Percentiles rank a stretch among this genome's conserved stretches.
phyloP scores from a whole-genome alignment of 2,113 vertebrate species.

The Oxyura jamaicensis region DNA sequence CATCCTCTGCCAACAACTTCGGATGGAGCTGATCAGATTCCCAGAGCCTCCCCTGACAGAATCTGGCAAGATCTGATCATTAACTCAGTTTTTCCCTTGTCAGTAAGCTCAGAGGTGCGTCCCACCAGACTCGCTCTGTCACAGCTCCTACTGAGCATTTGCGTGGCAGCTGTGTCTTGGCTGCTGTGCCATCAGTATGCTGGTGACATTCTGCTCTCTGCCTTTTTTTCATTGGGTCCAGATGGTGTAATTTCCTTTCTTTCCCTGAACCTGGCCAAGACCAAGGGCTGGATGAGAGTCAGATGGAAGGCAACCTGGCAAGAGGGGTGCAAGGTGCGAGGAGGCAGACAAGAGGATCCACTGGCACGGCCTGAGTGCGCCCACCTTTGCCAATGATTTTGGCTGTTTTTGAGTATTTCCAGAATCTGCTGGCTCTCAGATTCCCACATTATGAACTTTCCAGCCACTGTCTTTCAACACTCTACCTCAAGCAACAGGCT shows the following conservation, averaged over 20 bases:
- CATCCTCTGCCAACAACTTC: background rate
- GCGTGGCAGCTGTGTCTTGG: background rate
- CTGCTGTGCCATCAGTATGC: background rate
- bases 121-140: background rate
- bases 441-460: background rate
- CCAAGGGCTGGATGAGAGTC: background rate
- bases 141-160: background rate
- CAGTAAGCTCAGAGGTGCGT: background rate
- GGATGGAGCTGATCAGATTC: background rate
- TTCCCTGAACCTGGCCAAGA: background rate
- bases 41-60: background rate
- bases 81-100: slow-evolving; percentile 18
- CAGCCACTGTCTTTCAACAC: background rate
- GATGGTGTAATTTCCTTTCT: slow-evolving; percentile 7
- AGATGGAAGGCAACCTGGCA: background rate
- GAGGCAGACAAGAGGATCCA: background rate
- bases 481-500: background rate
- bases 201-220: background rate
- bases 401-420: background rate
- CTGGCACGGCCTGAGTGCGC: background rate
- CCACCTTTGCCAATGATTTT: background rate
- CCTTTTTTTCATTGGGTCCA: slow-evolving; percentile 5
- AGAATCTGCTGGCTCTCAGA: background rate
- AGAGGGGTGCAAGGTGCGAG: background rate
- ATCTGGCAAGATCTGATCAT: slow-evolving; percentile 32